Evolutionary conservation across 2,888 invertebrate species (phyloP), one percentile per base, ranked within the genome.

Genomic region (Laspeyria flexula): DNA sequence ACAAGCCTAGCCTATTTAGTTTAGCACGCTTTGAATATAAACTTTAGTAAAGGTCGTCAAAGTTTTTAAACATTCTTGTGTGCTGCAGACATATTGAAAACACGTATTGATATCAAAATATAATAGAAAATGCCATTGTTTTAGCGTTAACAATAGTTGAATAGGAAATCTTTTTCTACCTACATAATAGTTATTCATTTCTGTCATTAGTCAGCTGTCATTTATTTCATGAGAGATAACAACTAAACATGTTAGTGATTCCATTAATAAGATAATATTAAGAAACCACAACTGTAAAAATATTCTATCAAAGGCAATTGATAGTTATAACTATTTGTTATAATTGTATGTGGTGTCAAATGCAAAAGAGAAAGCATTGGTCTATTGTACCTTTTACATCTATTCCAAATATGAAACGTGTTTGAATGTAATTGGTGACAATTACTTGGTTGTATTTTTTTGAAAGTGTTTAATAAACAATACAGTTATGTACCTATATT

Each of bases 1-100:
- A 25, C 44, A 49, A 51, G 46, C 58, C 67, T 55, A 63, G 58
- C 50, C 55, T 62, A 67, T 72, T 61, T 53, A 50, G 60, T 60
- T 62, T 25, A 2, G 71, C 55, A 70, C 75, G 39, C 71, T 30
- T 44, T 27, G 39, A 35, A 50, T 47, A 35, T 31, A 37, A 44
- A 27, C 15, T 29, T 53, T 57, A 47, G 7, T 34, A 40, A 66
- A 55, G 35, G 51, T 6, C 25, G 25, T n/a, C n/a, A n/a, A 25
- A 7, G 7, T 7, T 25, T 25, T 25, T 21, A 21, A 21, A 21
- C 9, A 25, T 7, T 12, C 7, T 12, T 23, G 11, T 11, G 34
- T 39, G 25, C 6, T 16, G 9, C 16, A 27, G 18, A 43, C 35
- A 43, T 54, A 43, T 43, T 38, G 10, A 30, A 53, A 43, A 47